These are phyloP conservation scores for Periphyllus acericola DNA, from an alignment of 2,888 invertebrate species.

Conservation along the genomic window DNA sequence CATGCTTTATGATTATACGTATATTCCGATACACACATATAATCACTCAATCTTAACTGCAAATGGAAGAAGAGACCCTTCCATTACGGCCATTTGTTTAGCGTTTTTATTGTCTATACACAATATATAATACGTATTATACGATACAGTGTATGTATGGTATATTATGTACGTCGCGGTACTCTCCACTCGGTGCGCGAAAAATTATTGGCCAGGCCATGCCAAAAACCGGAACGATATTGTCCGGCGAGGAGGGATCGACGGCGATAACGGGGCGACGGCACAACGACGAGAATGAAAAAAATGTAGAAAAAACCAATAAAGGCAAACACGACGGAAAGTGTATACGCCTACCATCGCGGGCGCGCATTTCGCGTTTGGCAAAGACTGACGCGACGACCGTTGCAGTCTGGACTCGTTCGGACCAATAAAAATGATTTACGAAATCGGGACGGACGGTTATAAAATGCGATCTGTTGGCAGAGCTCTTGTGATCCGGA, in stretches of 20 bases:
- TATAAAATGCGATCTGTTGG: conserved; percentile 29
- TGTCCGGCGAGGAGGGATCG: conserved; percentile 31
- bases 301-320: neutral
- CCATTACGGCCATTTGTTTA: conserved; percentile 43
- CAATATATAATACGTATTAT: neutral
- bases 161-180: neutral
- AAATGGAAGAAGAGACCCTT: conserved; percentile 30
- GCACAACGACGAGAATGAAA: neutral
- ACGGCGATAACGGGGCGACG: conserved; percentile 29
- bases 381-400: conserved; percentile 33
- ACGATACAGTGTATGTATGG: neutral
- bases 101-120: conserved; percentile 53
- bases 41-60: conserved; percentile 62
- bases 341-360: conserved; percentile 47
- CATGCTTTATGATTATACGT: neutral
- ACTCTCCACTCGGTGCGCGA: neutral
- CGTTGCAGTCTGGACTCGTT: neutral
- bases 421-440: conserved; percentile 58
- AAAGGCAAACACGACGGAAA: conserved; percentile 17
- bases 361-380: conserved; percentile 30
- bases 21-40: conserved; percentile 24
- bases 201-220: conserved; percentile 56
- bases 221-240: conserved; percentile 56
- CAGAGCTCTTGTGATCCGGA: conserved; percentile 47
- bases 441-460: conserved; percentile 40